Conservation (phyloP, 2,113 vertebrate genomes). For the Pterocles orientalis region DNA sequence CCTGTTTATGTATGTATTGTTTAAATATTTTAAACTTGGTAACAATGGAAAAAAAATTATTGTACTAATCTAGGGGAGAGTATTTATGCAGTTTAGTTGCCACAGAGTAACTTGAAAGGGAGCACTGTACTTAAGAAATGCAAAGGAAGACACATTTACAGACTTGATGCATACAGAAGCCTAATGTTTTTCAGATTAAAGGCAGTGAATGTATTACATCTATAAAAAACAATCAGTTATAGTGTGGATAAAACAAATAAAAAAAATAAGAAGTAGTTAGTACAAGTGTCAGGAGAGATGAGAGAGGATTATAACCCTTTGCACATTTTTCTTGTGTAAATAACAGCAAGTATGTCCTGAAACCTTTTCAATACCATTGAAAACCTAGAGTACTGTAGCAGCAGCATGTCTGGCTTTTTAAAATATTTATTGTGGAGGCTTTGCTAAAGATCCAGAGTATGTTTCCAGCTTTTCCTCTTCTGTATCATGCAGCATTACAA, state of each 20-base stretch:
- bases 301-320: not conserved
- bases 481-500: not conserved
- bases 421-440: not conserved
- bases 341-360: not conserved
- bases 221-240: conserved; percentile 23
- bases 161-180: not conserved
- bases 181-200: conserved; percentile 42
- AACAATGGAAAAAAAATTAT: not conserved
- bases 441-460: not conserved
- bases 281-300: not conserved
- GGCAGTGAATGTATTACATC: conserved; percentile 27
- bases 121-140: not conserved
- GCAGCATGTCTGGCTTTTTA: not conserved
- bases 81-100: not conserved
- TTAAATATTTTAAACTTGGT: conserved; percentile 30
- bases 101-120: not conserved
- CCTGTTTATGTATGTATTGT: conserved; percentile 87
- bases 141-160: not conserved
- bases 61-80: not conserved
- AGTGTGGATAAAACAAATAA: not conserved
- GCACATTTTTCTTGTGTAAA: not conserved
- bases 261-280: conserved; percentile 14
- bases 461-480: not conserved
- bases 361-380: not conserved
- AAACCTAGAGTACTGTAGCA: not conserved